phyloP scores from a whole-genome alignment of 64 coral and sea anemone species.

The Stichodactyla helianthus region DNA sequence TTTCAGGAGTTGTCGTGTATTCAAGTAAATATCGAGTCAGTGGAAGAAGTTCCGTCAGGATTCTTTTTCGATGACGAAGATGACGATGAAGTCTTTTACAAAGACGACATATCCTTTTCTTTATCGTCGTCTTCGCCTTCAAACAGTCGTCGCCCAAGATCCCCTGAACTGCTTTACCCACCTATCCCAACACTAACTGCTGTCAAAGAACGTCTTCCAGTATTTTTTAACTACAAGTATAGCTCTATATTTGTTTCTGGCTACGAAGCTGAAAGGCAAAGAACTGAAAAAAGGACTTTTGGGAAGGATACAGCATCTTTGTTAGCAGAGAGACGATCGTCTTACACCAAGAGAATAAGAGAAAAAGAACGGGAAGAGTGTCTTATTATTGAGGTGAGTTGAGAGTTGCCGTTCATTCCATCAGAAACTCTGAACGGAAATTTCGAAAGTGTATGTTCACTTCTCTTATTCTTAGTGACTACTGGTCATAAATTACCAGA shows the following conservation, averaged over 20 bases:
- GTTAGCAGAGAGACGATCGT: slow-evolving; percentile 64
- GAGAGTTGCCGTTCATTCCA: no score
- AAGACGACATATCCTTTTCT: not conserved
- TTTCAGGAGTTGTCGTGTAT: slow-evolving; percentile 63
- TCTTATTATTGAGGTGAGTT: slow-evolving; percentile 59
- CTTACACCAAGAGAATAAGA: slow-evolving; percentile 26
- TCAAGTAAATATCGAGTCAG: slow-evolving; percentile 58
- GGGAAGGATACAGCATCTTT: slow-evolving; percentile 41
- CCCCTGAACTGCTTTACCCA: slow-evolving; percentile 43
- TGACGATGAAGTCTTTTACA: slow-evolving; percentile 22
- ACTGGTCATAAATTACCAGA: no score
- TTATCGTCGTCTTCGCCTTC: slow-evolving; percentile 4
- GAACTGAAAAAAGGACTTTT: slow-evolving; percentile 59
- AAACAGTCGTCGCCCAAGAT: slow-evolving; percentile 21
- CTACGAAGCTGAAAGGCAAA: slow-evolving; percentile 80
- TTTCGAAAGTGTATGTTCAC: no score
- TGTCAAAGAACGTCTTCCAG: slow-evolving; percentile 43
- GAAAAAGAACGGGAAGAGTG: slow-evolving; percentile 45
- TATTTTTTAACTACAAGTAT: slow-evolving; percentile 30
- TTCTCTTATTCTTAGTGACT: no score
- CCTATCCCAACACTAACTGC: slow-evolving; percentile 52
- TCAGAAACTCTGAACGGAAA: no score
- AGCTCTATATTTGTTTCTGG: slow-evolving; percentile 76
- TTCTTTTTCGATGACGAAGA: slow-evolving; percentile 35
- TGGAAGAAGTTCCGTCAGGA: slow-evolving; percentile 21